phyloP scores from a whole-genome alignment of 2,113 vertebrate species.

The Coptodon rendalli region DNA sequence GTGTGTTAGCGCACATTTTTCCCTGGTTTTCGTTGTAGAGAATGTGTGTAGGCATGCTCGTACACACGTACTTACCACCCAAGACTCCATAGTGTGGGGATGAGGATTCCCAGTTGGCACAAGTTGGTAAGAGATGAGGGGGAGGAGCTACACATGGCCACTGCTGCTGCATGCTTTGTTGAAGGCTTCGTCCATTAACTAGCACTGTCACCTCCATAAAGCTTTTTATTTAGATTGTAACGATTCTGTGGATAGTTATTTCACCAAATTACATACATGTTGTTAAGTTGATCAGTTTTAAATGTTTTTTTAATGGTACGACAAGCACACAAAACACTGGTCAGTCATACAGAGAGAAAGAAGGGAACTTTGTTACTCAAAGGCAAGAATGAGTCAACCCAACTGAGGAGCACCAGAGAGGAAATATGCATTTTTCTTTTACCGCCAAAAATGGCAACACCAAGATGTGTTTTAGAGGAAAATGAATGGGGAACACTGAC shows the following conservation, averaged over 20 bases:
- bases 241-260: neutral
- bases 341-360: slow-evolving; percentile 3
- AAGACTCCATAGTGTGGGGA: neutral
- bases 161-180: neutral
- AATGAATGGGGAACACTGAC: neutral
- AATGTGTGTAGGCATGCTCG: neutral
- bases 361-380: slow-evolving; percentile 45
- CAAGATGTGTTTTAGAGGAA: neutral
- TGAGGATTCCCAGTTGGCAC: neutral
- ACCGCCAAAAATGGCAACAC: neutral
- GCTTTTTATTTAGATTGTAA: neutral
- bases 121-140: neutral
- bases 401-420: slow-evolving; percentile 1
- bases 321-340: neutral
- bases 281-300: neutral
- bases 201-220: neutral
- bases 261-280: neutral
- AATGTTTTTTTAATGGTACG: neutral
- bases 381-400: slow-evolving; percentile 53
- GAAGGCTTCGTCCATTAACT: neutral
- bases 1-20: neutral
- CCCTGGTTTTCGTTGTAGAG: neutral
- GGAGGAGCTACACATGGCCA: neutral
- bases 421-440: neutral
- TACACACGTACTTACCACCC: neutral